These are phyloP conservation scores for Micromys minutus DNA, from an alignment of 2,113 vertebrate species.

Conservation along the genomic window DNA sequence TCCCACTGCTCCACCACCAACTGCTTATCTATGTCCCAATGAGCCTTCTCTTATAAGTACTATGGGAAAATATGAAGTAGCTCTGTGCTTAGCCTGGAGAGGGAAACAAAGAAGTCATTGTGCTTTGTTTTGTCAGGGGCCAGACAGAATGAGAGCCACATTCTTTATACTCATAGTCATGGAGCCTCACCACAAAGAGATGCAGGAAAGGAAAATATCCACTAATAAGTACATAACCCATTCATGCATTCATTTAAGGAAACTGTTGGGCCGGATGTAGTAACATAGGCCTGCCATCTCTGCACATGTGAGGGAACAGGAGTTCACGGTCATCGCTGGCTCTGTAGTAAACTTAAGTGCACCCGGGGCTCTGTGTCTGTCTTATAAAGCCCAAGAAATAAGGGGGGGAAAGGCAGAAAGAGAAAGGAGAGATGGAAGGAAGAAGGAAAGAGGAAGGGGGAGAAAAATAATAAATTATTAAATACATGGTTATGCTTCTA, in stretches of 20 bases:
- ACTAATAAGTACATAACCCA: constrained; percentile 1
- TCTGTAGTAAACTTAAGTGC: background rate
- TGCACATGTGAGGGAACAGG: background rate
- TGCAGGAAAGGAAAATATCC: background rate
- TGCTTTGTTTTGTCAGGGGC: background rate
- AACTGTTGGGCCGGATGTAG: background rate
- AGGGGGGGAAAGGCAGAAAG: too few relatives aligned
- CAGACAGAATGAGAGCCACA: constrained; percentile 33
- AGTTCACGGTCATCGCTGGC: background rate
- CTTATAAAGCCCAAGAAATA: background rate
- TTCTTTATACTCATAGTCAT: constrained; percentile 9
- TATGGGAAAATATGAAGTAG: constrained; percentile 50
- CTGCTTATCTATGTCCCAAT: constrained; percentile 36
- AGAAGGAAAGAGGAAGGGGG: fast-evolving
- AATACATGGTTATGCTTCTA: background rate
- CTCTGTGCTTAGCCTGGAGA: background rate
- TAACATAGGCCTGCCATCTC: background rate
- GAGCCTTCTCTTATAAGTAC: constrained; percentile 9
- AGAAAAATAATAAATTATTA: background rate
- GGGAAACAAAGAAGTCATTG: constrained; percentile 24
- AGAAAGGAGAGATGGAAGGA: background rate
- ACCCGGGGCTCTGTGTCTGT: background rate
- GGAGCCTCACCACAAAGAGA: constrained; percentile 6
- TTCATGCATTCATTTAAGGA: background rate
- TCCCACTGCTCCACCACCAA: background rate